These are phyloP conservation scores for Thelaira solivaga DNA, from an alignment of 2,888 invertebrate genomes.

Conservation along the genomic window DNA sequence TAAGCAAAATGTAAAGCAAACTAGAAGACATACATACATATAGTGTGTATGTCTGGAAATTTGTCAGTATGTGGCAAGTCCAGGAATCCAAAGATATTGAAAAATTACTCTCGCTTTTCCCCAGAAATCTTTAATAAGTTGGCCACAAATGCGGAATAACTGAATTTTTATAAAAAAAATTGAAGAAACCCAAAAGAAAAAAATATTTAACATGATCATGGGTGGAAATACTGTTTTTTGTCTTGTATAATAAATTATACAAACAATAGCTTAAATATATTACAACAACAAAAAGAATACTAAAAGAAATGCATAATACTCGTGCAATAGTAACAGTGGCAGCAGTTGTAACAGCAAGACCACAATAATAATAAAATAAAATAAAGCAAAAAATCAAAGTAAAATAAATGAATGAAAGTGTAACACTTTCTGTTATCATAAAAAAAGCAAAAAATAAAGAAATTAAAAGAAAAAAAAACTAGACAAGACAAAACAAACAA, in stretches of 20 bases:
- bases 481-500: neutral
- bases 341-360: constrained; percentile 10
- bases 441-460: no score
- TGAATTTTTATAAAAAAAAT: constrained; percentile 30
- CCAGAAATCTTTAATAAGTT: no score
- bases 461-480: constrained; percentile 4
- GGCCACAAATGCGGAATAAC: constrained; percentile 48
- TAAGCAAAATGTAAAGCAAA: no score
- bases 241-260: neutral
- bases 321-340: constrained; percentile 8
- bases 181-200: neutral
- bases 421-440: constrained; percentile 60
- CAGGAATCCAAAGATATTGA: no score
- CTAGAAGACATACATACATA: no score
- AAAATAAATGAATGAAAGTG: constrained; percentile 54
- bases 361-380: neutral
- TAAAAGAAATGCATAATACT: constrained; percentile 48
- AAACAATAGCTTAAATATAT: neutral
- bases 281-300: constrained; percentile 16
- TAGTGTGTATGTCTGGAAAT: no score
- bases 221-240: constrained; percentile 37
- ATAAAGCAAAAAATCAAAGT: no score
- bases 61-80: no score
- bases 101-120: no score
- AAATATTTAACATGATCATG: constrained; percentile 38